Conservation (phyloP, 92 coral and sea anemone genomes). For the Heliopora coerulea region DNA sequence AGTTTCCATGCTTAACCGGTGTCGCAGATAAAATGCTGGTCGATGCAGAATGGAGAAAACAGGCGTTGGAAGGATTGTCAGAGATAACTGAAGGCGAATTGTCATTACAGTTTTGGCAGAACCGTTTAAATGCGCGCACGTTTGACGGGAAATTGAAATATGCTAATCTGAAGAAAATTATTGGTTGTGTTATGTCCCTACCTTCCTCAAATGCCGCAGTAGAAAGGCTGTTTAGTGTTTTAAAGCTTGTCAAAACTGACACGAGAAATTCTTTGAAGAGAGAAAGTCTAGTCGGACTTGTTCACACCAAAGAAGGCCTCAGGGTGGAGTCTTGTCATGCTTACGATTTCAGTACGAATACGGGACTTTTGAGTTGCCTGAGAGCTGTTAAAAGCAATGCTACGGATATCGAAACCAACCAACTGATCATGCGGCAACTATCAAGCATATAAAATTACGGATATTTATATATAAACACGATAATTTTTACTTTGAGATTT, state of each 20-base stretch:
- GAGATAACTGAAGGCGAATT: not conserved
- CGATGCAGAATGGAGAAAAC: slow-evolving; percentile 22
- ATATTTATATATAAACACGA: no score
- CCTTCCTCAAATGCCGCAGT: not conserved
- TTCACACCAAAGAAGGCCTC: not conserved
- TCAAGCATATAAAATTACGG: no score
- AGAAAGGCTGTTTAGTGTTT: no score
- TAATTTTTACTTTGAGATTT: not conserved
- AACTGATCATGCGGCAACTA: no score
- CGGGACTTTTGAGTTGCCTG: not conserved
- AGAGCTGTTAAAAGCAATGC: no score
- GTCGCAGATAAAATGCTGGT: not conserved
- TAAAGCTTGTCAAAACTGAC: no score
- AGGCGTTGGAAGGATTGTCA: slow-evolving; percentile 4
- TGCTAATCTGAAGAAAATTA: no score
- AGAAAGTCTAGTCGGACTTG: not conserved
- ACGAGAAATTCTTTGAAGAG: no score
- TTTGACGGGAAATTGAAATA: no score
- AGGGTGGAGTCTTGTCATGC: not conserved
- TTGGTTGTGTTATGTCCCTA: no score
- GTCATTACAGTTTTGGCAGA: slow-evolving; percentile 9
- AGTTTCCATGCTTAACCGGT: not conserved
- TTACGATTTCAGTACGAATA: no score
- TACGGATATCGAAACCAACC: no score
- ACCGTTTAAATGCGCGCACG: not conserved